phyloP scores from a whole-genome alignment of 2,113 vertebrate genomes.

The Excalfactoria chinensis region DNA sequence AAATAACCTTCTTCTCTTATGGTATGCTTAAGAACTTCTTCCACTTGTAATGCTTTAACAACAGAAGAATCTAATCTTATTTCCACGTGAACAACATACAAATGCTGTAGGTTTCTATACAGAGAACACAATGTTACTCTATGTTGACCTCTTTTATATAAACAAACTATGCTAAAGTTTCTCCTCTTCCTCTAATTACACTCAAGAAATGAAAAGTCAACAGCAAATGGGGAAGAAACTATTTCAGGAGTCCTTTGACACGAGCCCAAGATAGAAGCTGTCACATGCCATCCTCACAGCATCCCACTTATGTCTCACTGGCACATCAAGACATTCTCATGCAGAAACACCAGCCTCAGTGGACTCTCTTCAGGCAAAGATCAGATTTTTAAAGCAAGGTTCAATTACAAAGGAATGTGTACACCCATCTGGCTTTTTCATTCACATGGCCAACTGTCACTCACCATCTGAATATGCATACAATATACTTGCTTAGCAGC shows the following conservation, averaged over 20 bases:
- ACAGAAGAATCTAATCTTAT: not conserved
- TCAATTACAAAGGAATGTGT: not conserved
- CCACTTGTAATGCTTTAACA: not conserved
- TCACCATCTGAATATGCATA: not conserved
- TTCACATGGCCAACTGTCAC: not conserved
- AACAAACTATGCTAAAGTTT: not conserved
- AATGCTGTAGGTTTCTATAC: not conserved
- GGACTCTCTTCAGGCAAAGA: not conserved
- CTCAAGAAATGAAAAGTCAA: slow-evolving; percentile 5
- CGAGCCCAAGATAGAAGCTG: not conserved
- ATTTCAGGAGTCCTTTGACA: slow-evolving; percentile 29
- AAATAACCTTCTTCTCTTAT: not conserved
- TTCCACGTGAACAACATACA: not conserved
- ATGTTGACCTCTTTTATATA: not conserved
- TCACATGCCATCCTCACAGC: not conserved
- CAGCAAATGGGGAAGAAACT: slow-evolving; percentile 20
- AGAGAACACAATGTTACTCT: not conserved
- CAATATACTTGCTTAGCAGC: not conserved
- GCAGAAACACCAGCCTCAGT: not conserved
- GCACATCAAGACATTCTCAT: not conserved
- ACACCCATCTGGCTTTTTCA: not conserved
- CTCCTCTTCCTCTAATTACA: not conserved
- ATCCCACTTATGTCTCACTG: not conserved
- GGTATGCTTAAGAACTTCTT: not conserved
- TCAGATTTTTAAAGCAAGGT: not conserved